These are phyloP conservation scores for Urocolius indicus DNA, from an alignment of 2,113 vertebrate genomes.

Conservation along the genomic window DNA sequence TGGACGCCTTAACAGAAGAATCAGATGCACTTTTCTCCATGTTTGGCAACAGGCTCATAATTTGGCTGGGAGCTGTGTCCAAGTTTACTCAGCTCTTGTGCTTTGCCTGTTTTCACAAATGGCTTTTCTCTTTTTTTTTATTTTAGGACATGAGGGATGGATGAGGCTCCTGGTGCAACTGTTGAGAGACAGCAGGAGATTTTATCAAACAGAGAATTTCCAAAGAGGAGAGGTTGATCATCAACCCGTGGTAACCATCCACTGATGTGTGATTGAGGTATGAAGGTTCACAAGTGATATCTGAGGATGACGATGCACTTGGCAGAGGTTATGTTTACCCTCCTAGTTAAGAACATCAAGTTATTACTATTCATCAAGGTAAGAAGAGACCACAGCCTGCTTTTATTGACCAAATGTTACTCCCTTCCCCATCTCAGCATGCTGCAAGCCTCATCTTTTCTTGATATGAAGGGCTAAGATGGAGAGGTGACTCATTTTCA, in stretches of 20 bases:
- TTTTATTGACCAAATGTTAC: background rate
- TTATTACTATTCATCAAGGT: background rate
- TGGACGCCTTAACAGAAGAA: slow-evolving; percentile 57
- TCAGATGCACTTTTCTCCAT: slow-evolving; percentile 61
- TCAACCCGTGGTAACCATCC: background rate
- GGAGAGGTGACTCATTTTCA: background rate
- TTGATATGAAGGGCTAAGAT: background rate
- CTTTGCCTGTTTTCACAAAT: background rate
- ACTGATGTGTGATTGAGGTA: background rate
- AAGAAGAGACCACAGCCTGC: background rate
- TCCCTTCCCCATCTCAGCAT: background rate
- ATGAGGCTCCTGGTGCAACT: background rate
- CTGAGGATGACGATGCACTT: background rate
- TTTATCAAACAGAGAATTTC: background rate
- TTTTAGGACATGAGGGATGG: background rate
- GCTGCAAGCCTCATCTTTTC: background rate
- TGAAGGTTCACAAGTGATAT: background rate
- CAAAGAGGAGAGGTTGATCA: background rate
- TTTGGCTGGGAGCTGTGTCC: slow-evolving; percentile 58
- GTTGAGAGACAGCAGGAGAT: background rate
- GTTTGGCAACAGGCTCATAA: slow-evolving; percentile 36
- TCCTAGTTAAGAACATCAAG: background rate
- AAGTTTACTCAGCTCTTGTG: slow-evolving; percentile 46
- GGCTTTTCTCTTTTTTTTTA: background rate
- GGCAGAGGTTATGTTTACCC: background rate